phyloP scores from a whole-genome alignment of 2,113 vertebrate species.

The Sula dactylatra region DNA sequence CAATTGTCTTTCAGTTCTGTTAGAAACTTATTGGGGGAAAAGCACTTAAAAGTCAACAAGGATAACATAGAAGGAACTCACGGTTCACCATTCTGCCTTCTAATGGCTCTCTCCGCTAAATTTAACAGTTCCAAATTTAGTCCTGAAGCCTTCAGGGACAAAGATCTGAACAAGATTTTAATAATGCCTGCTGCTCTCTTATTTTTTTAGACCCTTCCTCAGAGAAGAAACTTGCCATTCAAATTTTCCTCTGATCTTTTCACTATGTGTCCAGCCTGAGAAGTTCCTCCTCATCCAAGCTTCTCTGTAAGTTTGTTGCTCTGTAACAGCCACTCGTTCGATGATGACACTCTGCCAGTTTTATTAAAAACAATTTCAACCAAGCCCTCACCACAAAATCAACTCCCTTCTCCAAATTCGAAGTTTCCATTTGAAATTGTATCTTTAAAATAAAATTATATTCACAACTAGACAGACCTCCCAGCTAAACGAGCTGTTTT shows the following conservation, averaged over 20 bases:
- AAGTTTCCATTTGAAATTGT: neutral
- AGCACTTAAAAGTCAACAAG: neutral
- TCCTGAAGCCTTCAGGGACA: neutral
- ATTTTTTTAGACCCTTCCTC: neutral
- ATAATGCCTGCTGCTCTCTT: neutral
- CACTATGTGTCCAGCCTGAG: fast-evolving
- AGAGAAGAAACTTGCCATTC: neutral
- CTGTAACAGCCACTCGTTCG: neutral
- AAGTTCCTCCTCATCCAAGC: neutral
- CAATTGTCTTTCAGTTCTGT: neutral
- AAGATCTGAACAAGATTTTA: neutral
- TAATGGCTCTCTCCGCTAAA: neutral
- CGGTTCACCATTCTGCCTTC: neutral
- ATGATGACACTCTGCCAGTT: neutral
- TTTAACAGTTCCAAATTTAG: neutral
- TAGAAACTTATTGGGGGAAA: fast-evolving
- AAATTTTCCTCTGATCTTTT: neutral
- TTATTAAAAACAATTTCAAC: neutral
- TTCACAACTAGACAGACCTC: neutral
- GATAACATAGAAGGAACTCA: neutral
- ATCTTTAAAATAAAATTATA: neutral
- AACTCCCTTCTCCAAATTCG: neutral
- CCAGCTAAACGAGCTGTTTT: neutral
- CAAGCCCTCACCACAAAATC: neutral
- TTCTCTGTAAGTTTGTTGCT: neutral